phyloP scores from a whole-genome alignment of 2,797 vertebrate genomes.

The Sitta carolinensis region DNA sequence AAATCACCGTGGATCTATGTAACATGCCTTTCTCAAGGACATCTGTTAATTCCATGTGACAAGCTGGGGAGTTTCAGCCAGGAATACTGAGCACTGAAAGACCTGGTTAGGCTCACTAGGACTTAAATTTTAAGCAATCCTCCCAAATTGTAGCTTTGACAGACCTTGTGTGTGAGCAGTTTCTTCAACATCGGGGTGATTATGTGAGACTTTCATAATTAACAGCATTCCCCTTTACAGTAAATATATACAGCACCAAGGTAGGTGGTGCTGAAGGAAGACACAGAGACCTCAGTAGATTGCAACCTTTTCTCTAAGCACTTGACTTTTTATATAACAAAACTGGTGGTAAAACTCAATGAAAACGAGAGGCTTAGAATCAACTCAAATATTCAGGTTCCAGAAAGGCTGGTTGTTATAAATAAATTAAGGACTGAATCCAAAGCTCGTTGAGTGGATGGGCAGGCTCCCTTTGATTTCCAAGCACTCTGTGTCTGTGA shows the following conservation, averaged over 20 bases:
- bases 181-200: not conserved
- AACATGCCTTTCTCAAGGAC: constrained; percentile 44
- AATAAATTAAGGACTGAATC: constrained; percentile 14
- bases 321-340: not conserved
- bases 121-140: not conserved
- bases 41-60: constrained; percentile 40
- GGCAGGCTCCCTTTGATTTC: constrained; percentile 21
- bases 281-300: not conserved
- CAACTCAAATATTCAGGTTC: not conserved
- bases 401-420: not conserved
- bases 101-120: not conserved
- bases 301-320: not conserved
- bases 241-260: not conserved
- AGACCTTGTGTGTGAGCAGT: not conserved
- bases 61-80: constrained; percentile 9
- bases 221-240: not conserved
- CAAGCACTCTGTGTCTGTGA: not conserved
- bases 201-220: not conserved
- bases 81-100: not conserved
- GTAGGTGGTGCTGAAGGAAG: not conserved
- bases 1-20: constrained; percentile 18
- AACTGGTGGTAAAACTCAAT: not conserved
- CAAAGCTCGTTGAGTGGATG: not conserved
- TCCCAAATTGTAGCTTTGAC: not conserved
- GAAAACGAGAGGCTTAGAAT: not conserved